phyloP scores from a whole-genome alignment of 2,797 vertebrate species.

The Bovichtus variegatus region DNA sequence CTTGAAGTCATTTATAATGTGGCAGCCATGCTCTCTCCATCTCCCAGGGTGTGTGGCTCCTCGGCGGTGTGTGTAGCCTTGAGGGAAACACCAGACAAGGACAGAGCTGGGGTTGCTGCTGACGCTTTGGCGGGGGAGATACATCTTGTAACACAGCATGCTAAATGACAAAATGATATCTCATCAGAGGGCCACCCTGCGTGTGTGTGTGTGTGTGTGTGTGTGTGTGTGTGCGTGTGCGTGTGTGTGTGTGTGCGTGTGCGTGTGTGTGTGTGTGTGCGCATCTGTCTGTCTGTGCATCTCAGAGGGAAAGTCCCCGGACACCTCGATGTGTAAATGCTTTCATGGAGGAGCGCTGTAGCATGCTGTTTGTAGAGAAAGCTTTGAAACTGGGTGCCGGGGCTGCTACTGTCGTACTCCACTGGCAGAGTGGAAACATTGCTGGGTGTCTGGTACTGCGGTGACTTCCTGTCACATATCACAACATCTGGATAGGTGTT shows the following conservation, averaged over 20 bases:
- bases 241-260: slow-evolving; percentile 42
- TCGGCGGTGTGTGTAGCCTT: slow-evolving; percentile 77
- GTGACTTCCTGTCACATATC: slow-evolving; percentile 47
- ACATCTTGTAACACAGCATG: slow-evolving; percentile 86
- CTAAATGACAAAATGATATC: slow-evolving; percentile 88
- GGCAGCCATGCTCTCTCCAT: slow-evolving; percentile 70
- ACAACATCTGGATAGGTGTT: slow-evolving; percentile 58
- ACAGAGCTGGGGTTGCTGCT: slow-evolving; percentile 79
- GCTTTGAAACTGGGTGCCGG: slow-evolving; percentile 59
- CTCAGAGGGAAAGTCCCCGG: slow-evolving; percentile 61
- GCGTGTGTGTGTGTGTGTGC: slow-evolving; percentile 32
- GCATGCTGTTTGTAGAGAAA: slow-evolving; percentile 71
- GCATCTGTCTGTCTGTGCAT: slow-evolving; percentile 26
- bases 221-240: slow-evolving; percentile 26
- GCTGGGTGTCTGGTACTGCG: slow-evolving; percentile 46
- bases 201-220: slow-evolving; percentile 32
- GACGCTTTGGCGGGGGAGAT: slow-evolving; percentile 79
- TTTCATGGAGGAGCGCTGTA: slow-evolving; percentile 60
- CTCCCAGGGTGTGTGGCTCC: slow-evolving; percentile 72
- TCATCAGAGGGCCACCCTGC: slow-evolving; percentile 79
- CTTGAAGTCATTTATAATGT: slow-evolving; percentile 77
- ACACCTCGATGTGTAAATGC: slow-evolving; percentile 65
- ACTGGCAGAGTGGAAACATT: slow-evolving; percentile 47
- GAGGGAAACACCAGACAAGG: slow-evolving; percentile 84
- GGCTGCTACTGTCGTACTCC: slow-evolving; percentile 47